phyloP scores from a whole-genome alignment of 2,113 vertebrate species.

The cattle (Bos taurus) region ARS-UCD2.0 NC_037343.1:54728501-54729000 shows the following conservation, averaged over 20 bases:
- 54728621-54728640: neutral
- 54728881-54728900: neutral
- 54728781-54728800: fast-evolving
- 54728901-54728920: neutral
- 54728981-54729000: neutral
- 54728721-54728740: neutral
- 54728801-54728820: neutral
- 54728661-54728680: too few species aligned
- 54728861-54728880: neutral
- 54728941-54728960: neutral
- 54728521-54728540: neutral
- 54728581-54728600: neutral
- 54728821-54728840: neutral
- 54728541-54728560: neutral
- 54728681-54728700: neutral
- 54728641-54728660: neutral
- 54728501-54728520: neutral
- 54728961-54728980: fast-evolving
- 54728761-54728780: neutral
- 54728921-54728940: neutral
- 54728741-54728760: fast-evolving
- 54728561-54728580: neutral
- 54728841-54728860: fast-evolving
- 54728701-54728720: neutral
- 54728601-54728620: neutral